phyloP scores from a whole-genome alignment of 2,113 vertebrate species.

The Eubucco bourcierii region DNA sequence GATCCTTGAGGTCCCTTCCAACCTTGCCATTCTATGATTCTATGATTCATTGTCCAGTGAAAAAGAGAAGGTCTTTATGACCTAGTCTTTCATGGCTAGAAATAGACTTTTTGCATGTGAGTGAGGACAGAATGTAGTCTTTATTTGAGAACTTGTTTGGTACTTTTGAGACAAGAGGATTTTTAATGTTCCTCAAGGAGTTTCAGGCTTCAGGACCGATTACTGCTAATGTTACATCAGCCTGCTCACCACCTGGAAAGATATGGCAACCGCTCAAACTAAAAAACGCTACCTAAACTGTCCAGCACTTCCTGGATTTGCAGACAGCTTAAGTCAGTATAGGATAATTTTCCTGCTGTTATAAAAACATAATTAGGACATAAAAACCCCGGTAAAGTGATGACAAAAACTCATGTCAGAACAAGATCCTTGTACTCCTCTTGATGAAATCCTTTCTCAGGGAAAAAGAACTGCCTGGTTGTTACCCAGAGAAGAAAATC shows the following conservation, averaged over 20 bases:
- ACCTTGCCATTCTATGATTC: too few relatives aligned
- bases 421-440: not conserved
- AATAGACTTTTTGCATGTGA: not conserved
- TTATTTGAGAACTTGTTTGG: not conserved
- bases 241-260: not conserved
- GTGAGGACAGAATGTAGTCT: not conserved
- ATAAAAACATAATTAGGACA: not conserved
- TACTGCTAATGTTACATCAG: not conserved
- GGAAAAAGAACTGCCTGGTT: not conserved
- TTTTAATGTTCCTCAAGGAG: not conserved
- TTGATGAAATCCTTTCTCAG: not conserved
- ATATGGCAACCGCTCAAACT: not conserved
- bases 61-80: not conserved
- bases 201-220: not conserved
- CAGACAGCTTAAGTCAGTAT: not conserved
- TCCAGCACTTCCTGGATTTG: not conserved
- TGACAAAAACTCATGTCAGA: not conserved
- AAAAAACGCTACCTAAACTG: not conserved
- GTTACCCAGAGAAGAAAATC: not conserved
- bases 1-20: too few relatives aligned
- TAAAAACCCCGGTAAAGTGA: rapidly evolving
- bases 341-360: not conserved
- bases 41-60: not conserved
- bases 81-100: not conserved
- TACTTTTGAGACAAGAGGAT: not conserved